Conservation (phyloP, 2,113 vertebrate species). For the Leptosomus discolor region DNA sequence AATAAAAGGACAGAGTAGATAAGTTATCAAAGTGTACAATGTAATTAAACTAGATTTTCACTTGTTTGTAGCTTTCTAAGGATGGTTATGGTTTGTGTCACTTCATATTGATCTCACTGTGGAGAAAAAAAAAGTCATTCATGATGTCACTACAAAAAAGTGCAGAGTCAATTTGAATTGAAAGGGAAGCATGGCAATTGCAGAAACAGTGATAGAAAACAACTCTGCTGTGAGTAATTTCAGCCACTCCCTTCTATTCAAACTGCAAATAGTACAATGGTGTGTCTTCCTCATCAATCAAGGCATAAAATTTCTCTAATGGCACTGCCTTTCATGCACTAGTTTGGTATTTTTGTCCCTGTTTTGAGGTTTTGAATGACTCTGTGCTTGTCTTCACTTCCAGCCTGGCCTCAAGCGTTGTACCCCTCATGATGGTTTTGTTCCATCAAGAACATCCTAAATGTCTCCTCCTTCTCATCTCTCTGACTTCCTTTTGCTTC, state of each 20-base stretch:
- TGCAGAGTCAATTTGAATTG: neutral
- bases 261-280: neutral
- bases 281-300: neutral
- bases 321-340: neutral
- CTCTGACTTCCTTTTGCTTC: neutral
- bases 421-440: accelerated
- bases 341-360: neutral
- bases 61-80: neutral
- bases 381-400: neutral
- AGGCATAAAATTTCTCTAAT: neutral
- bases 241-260: neutral
- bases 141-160: neutral
- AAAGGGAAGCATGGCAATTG: neutral
- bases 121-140: neutral
- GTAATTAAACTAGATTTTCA: neutral
- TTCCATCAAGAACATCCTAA: neutral
- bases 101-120: neutral
- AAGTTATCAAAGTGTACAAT: neutral
- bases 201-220: neutral
- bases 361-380: neutral
- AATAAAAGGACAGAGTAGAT: neutral
- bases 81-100: neutral
- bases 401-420: neutral
- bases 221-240: neutral
- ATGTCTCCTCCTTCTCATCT: neutral